Base-by-base conservation (phyloP, 1,140 invertebrate species). In the Ceratosolen solmsi region DNA sequence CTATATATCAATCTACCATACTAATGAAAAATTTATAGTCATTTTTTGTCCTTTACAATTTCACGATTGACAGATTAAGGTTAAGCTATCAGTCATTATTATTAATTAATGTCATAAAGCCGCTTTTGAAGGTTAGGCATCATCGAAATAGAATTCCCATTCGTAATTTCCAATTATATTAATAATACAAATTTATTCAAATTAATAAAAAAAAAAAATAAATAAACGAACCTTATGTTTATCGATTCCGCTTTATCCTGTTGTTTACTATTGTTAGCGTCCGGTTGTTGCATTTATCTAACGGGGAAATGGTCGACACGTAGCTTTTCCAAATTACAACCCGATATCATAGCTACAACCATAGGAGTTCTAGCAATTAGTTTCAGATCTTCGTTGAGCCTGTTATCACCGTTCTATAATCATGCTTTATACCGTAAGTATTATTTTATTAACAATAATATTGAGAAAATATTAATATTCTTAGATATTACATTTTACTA, bases 371-470 rank as follows among this genome's bases (percentile, higher is more conserved):
- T 74, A 8, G 83, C 82, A 74, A 82, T 88, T 22, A 83, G 84
- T 54, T 17, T 80, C 0, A 80, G 86, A 81, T 87, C 87, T 0
- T 15, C 84, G 1, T 71, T 84, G 60, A 85, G 51, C 71, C 11
- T 87, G 85, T 4, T 82, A 22, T 78, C 68, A 17, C 72, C 84
- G 83, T 80, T 74, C 84, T 15, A 85, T 85, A 60, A 71, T 80
- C 70, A 84, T 81, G 8, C 5, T 30, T 49, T 58, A 3, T 87
- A 87, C 30, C 27, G 88, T 89, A 80, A 86, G 86, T 86, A 80
- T 56, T 25, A 54, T 30, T 17, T 54, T 27, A 22, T 27, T 27
- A 30, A 58, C 5, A 58, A 58, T 22, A 4, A 17, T 13, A 58
- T 17, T 22, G n/a, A 25, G 20, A 58, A 58, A 58, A 22, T 9